Conservation (phyloP, 2,113 vertebrate genomes). For the Trinectes maculatus region DNA sequence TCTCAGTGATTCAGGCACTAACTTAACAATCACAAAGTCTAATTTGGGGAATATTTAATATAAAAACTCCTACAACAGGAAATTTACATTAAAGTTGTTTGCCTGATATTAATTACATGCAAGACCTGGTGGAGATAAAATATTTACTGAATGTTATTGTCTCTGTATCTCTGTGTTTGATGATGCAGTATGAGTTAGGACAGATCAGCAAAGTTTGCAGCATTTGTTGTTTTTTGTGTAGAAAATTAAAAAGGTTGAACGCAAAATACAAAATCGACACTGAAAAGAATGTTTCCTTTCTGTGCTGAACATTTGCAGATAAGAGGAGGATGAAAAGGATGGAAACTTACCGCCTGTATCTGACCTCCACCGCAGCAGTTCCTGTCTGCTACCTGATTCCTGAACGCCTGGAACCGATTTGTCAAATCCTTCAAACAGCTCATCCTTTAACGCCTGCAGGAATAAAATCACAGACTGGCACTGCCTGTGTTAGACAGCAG, state of each 20-base stretch:
- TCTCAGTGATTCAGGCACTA: no score
- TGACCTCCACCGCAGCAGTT: slow-evolving; percentile 1
- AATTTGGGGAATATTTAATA: not conserved
- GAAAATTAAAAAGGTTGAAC: no score
- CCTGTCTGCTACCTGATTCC: not conserved
- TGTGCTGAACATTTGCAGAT: no score
- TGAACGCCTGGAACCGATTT: slow-evolving; percentile 23
- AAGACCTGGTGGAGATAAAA: not conserved
- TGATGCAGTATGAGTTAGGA: no score
- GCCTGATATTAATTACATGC: no score
- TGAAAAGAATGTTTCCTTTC: no score
- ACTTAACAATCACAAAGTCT: not conserved
- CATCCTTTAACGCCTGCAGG: slow-evolving; percentile 25
- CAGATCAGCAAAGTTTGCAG: no score
- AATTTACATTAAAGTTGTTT: no score
- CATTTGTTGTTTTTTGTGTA: no score
- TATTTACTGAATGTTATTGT: not conserved
- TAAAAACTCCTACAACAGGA: no score
- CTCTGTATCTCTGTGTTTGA: no score
- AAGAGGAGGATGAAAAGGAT: not conserved
- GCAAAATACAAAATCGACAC: not conserved
- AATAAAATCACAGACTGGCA: not conserved
- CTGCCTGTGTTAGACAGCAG: not conserved
- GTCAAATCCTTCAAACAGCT: slow-evolving; percentile 21
- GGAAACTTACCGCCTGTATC: slow-evolving; percentile 43